These are phyloP conservation scores for Byasa hedistus DNA, from an alignment of 2,888 invertebrate species.

Conservation along the genomic window DNA sequence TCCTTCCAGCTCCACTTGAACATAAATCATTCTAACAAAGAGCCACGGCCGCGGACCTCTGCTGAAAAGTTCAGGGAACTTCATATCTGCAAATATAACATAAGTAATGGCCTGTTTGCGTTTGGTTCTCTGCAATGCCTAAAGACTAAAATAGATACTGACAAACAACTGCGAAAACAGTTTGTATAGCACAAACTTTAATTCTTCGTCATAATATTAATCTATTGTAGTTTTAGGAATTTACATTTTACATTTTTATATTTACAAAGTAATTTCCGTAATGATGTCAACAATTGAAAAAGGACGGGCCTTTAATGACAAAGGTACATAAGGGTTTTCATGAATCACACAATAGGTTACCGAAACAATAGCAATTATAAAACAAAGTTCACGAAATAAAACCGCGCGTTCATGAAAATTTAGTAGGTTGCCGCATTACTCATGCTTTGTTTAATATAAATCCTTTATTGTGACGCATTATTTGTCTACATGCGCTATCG, in stretches of 20 bases:
- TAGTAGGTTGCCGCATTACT: conserved; percentile 50
- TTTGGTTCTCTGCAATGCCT: conserved; percentile 4
- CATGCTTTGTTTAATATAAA: conserved; percentile 44
- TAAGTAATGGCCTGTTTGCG: neutral
- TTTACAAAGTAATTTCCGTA: too few relatives aligned
- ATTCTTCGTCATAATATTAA: too few relatives aligned
- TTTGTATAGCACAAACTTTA: too few relatives aligned
- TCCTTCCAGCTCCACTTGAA: conserved; percentile 39
- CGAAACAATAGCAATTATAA: conserved; percentile 55
- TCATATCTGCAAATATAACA: neutral
- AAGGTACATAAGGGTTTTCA: conserved; percentile 32
- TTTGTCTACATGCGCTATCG: conserved; percentile 4
- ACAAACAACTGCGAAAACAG: neutral
- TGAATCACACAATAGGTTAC: conserved; percentile 54
- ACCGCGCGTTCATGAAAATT: conserved; percentile 62
- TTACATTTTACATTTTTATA: too few relatives aligned
- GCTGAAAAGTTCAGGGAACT: conserved; percentile 18
- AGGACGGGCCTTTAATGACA: too few relatives aligned
- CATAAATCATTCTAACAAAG: conserved; percentile 41
- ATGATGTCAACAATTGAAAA: too few relatives aligned
- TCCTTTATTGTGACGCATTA: conserved; percentile 35
- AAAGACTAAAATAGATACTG: conserved; percentile 6
- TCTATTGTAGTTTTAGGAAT: too few relatives aligned
- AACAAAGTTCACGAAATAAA: conserved; percentile 67
- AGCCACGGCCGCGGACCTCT: conserved; percentile 10